phyloP scores from a whole-genome alignment of 2,113 vertebrate genomes.

The Actenoides hombroni region DNA sequence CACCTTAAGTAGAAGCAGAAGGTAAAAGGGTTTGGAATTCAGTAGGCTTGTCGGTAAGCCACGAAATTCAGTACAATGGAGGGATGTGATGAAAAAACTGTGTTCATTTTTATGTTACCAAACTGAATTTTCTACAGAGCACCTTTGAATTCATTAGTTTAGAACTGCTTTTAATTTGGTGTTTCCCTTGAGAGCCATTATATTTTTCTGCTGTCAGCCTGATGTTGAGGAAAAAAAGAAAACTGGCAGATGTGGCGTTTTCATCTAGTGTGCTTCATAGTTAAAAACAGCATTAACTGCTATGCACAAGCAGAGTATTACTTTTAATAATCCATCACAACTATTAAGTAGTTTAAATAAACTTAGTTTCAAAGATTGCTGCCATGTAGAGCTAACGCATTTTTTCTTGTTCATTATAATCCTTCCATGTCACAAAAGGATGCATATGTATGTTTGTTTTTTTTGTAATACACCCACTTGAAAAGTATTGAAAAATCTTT shows the following conservation, averaged over 20 bases:
- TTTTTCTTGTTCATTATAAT: slow-evolving; percentile 63
- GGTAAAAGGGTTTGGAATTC: slow-evolving; percentile 44
- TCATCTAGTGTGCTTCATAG: slow-evolving; percentile 74
- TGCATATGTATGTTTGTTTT: neutral
- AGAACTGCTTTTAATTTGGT: slow-evolving; percentile 89
- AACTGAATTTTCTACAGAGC: slow-evolving; percentile 72
- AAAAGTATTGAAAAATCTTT: slow-evolving; percentile 50
- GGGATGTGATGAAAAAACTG: slow-evolving; percentile 60
- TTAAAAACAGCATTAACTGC: slow-evolving; percentile 74
- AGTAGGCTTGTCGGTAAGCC: slow-evolving; percentile 36
- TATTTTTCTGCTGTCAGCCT: slow-evolving; percentile 86
- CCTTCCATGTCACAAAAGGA: slow-evolving; percentile 45
- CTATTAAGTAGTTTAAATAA: slow-evolving; percentile 75
- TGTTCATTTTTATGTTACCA: slow-evolving; percentile 75
- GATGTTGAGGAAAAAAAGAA: slow-evolving; percentile 78
- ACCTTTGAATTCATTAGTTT: slow-evolving; percentile 91
- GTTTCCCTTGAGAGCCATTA: slow-evolving; percentile 89
- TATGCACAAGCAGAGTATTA: slow-evolving; percentile 61
- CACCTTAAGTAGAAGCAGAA: slow-evolving; percentile 5
- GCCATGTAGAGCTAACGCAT: slow-evolving; percentile 14
- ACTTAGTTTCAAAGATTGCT: slow-evolving; percentile 71
- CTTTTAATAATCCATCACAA: slow-evolving; percentile 65
- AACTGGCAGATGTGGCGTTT: slow-evolving; percentile 82
- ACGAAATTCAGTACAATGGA: slow-evolving; percentile 65
- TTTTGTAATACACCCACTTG: slow-evolving; percentile 18